Base-by-base conservation (phyloP, 1,140 invertebrate genomes). In the Listronotus oregonensis region DNA sequence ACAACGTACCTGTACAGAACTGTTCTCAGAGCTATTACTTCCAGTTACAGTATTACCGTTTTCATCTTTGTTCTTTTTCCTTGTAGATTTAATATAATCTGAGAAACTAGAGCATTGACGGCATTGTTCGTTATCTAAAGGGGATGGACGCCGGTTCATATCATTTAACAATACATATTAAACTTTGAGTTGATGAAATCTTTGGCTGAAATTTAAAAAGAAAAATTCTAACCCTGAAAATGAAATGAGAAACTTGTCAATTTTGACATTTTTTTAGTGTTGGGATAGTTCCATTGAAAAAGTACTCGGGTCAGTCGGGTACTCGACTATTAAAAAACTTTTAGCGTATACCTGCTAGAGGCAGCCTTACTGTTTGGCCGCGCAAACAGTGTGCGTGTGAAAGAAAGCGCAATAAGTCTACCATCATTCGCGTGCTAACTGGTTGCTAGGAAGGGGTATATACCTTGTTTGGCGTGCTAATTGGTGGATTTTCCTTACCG, bases 71-170 rank as follows among this genome's bases (percentile, higher is more conserved):
- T 70, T 65, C 61, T 73, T 71, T 46, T 74, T 73, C 61, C 67
- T 72, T 6, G 70, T 75, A 12, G 67, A 44, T 72, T 77, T 76
- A 27, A 77, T 63, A 61, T 78, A 79, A 58, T 79, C 78, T 10
- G 69, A 67, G 62, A 79, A 79, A 67, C 75, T 78, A n/a, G 76
- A 73, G 55, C 78, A 79, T 58, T 71, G 70, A 27, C 76, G 69
- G 59, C 78, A 79, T 52, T 74, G 72, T 64, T 78, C 75, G 44
- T 74, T 71, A 64, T 78, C 77, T 64, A 78, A 70, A 50, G 72
- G 74, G 51, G 70, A 71, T 52, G 68, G 61, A 51, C 74, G 71
- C 15, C 70, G 63, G 58, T 74, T 71, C 76, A 74, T 71, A 64
- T 47, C 62, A 44, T 49, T 50, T 21, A 57, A 21, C 18, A 39